Percentiles rank a stretch among this genome's conserved stretches.
phyloP scores from a whole-genome alignment of 2,113 vertebrate species.

The Rhabdomys dilectus region DNA sequence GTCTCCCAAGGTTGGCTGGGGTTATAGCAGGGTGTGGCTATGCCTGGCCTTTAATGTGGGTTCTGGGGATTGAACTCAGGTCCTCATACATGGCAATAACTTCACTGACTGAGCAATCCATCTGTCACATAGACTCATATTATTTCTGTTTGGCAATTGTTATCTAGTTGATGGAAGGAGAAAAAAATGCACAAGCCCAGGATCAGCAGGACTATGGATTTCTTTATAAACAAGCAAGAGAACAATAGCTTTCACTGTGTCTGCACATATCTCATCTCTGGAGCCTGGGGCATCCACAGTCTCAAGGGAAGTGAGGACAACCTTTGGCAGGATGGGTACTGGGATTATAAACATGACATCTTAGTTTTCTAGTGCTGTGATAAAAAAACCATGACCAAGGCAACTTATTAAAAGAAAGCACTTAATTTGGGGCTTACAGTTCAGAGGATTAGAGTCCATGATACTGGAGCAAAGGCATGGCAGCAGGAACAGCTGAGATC shows the following conservation, averaged over 20 bases:
- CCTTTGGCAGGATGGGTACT: background rate
- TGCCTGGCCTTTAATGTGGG: background rate
- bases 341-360: background rate
- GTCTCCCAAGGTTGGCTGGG: background rate
- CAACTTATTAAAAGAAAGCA: background rate
- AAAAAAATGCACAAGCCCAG: background rate
- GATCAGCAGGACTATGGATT: background rate
- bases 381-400: background rate
- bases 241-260: background rate
- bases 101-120: background rate
- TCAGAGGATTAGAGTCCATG: background rate
- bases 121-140: background rate
- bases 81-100: background rate
- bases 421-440: background rate
- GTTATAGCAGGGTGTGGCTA: background rate
- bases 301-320: background rate
- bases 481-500: background rate
- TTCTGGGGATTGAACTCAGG: background rate
- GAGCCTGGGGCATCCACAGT: background rate
- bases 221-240: constrained; percentile 17
- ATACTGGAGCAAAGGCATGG: background rate
- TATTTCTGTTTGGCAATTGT: background rate
- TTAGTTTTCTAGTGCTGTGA: background rate
- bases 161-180: background rate
- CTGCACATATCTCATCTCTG: background rate